Base-by-base conservation (phyloP, 2,113 vertebrate species). In the Dolichallabes microphthalmus region DNA sequence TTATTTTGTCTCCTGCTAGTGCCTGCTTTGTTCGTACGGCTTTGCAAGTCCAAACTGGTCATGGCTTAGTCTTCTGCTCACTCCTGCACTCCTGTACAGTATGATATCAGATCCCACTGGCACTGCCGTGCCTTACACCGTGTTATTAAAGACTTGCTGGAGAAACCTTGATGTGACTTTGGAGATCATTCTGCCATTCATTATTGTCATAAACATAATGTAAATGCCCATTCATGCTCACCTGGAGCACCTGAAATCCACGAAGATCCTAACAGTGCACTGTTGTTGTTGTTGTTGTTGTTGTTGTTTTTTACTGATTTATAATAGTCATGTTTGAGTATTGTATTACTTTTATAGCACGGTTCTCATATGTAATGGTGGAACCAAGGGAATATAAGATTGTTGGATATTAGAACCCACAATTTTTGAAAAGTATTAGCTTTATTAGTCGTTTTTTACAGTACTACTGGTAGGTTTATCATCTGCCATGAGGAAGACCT, bases 31-130 rank as follows among this genome's bases (percentile, higher is more conserved):
- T 30, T 55, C 30, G 52, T 52, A n/a, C 30, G 64, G 17, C n/a
- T 77, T 73, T 69, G 69, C 66, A 86, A 86, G 88, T 86, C 85
- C n/a, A 15, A 64, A 86, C 88, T 82, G 74, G 88, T 78, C 53
- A 57, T 78, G 61, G 8, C 52, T 87, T 76, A 27, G 55, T 68
- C 20, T 80, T 61, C 58, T 63, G 78, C 20, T 55, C 71, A 74
- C 39, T 74, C 15, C 68, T 27, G n/a, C 8, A 30, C 20, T 45
- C n/a, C n/a, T n/a, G n/a, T n/a, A 13, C 50, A 55, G 10, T 11
- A 55, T 17, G 17, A 57, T n/a, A 22, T 77, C 75, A 77, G 15
- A 25, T 60, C 22, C 17, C 76, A 79, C 27, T 53, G 17, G 75
- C 6, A 78, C 27, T 57, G 8, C 15, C 17, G 3, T 0, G 13